Percentiles rank a stretch among this genome's conserved stretches.
phyloP scores from a whole-genome alignment of 2,797 vertebrate species.

The Basileuterus tristriatus region DNA sequence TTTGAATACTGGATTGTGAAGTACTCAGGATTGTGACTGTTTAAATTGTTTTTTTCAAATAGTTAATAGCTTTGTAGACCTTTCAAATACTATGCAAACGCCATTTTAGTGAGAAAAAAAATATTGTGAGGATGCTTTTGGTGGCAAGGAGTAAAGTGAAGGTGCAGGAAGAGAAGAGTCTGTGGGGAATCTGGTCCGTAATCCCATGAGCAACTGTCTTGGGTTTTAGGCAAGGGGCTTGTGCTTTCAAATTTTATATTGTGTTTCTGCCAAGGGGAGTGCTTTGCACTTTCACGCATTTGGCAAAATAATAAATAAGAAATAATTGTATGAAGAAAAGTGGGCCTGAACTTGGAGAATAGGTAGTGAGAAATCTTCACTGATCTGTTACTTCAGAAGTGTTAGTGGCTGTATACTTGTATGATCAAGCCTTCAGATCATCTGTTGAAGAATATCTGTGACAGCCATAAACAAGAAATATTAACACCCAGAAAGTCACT shows the following conservation, averaged over 20 bases:
- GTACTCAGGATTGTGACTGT: background rate
- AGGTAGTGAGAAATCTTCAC: background rate
- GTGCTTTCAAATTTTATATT: background rate
- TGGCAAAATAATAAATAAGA: background rate
- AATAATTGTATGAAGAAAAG: background rate
- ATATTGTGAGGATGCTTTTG: background rate
- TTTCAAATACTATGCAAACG: background rate
- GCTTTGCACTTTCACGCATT: background rate
- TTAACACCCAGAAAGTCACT: background rate
- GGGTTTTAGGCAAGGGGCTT: background rate
- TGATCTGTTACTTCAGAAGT: background rate
- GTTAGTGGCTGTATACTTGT: background rate
- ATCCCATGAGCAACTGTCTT: accelerated
- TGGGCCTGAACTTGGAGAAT: background rate
- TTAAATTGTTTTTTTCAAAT: background rate
- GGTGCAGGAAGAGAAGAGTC: background rate
- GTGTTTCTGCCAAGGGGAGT: background rate
- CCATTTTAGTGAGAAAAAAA: background rate
- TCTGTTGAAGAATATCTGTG: background rate
- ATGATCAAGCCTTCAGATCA: background rate
- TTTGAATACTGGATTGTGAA: background rate
- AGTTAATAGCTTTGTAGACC: background rate
- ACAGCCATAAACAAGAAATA: background rate
- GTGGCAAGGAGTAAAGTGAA: background rate
- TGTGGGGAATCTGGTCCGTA: background rate